Evolutionary conservation across 2,888 invertebrate species (phyloP).

Genomic region (Plagiodera versicolora): DNA sequence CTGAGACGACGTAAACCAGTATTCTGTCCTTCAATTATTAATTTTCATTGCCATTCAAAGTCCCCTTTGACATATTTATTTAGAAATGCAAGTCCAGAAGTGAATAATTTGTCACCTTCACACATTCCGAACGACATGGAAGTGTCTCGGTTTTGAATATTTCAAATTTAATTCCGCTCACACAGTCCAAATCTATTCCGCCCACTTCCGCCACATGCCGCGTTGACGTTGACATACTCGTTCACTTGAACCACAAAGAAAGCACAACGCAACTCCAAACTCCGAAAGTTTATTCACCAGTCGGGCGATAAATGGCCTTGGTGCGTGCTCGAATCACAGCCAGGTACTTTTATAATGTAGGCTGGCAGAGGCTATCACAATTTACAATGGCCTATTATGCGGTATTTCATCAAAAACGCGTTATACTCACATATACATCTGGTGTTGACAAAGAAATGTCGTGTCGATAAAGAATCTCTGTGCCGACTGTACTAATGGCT

Average conservation of each 20-base stretch:
- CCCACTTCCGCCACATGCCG: neutral
- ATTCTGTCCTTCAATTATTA: too few relatives aligned
- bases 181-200: neutral
- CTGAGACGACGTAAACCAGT: too few relatives aligned
- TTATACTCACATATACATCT: neutral
- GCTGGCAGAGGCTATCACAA: slow-evolving; percentile 14
- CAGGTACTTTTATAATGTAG: slow-evolving; percentile 9
- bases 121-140: slow-evolving; percentile 9
- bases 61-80: too few relatives aligned
- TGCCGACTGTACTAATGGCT: neutral
- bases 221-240: neutral
- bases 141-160: slow-evolving; percentile 3
- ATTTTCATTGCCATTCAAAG: too few relatives aligned
- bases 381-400: slow-evolving; percentile 15
- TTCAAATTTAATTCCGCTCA: neutral
- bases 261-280: neutral
- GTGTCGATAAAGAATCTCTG: neutral
- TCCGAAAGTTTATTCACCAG: too few relatives aligned
- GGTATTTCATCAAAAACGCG: slow-evolving; percentile 9
- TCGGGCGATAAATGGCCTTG: slow-evolving; percentile 2
- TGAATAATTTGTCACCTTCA: too few relatives aligned
- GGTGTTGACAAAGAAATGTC: slow-evolving; percentile 1
- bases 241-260: slow-evolving; percentile 2
- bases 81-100: too few relatives aligned
- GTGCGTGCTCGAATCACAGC: slow-evolving; percentile 14